Percentiles rank a stretch among this genome's conserved stretches.
Evolutionary conservation across 2,888 invertebrate genomes (phyloP).

Genomic region (Portevinia maculata): DNA sequence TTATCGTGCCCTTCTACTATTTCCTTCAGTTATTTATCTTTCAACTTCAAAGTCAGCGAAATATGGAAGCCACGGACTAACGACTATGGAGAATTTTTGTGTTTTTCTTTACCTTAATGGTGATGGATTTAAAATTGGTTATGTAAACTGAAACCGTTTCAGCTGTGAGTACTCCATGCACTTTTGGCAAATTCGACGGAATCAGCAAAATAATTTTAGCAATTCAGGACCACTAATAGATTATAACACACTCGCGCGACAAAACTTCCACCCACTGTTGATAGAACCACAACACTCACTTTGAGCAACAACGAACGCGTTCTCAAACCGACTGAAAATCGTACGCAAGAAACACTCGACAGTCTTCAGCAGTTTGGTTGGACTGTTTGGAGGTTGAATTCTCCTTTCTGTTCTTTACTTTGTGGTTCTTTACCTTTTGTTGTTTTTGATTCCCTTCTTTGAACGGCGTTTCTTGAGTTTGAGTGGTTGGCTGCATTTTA

Average conservation of each 20-base stretch:
- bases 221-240: conserved; percentile 9
- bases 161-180: conserved; percentile 56
- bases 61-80: conserved; percentile 26
- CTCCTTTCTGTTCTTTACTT: conserved; percentile 25
- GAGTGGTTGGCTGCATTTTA: conserved; percentile 18
- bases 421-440: conserved; percentile 22
- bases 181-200: conserved; percentile 8
- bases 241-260: conserved; percentile 27
- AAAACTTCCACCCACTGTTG: conserved; percentile 41
- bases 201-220: not conserved
- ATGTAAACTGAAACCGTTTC: conserved; percentile 22
- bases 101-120: conserved; percentile 46
- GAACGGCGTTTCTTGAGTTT: conserved; percentile 6
- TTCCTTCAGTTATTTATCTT: conserved; percentile 9
- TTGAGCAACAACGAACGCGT: conserved; percentile 64
- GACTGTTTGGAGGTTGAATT: conserved; percentile 57
- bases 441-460: conserved; percentile 56
- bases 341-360: conserved; percentile 62
- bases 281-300: conserved; percentile 29
- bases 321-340: conserved; percentile 67
- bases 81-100: not conserved
- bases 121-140: conserved; percentile 40
- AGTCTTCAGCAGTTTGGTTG: conserved; percentile 3
- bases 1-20: not conserved
- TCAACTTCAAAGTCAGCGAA: conserved; percentile 31